Conservation (phyloP, 2,113 vertebrate species). For the Petromus typicus region DNA sequence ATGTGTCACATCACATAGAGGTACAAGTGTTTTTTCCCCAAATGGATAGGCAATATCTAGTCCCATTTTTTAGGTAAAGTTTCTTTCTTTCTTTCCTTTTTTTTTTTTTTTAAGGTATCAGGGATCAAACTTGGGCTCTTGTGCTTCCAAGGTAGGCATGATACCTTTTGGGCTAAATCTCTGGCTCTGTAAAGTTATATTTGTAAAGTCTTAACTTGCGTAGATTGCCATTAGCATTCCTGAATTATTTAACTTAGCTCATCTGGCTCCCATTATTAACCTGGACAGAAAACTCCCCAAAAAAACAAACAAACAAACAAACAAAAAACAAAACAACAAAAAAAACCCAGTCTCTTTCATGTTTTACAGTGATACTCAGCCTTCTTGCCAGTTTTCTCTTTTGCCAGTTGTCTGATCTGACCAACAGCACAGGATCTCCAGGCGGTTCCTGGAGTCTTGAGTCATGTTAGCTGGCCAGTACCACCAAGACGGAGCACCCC, state of each 20-base stretch:
- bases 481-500: neutral
- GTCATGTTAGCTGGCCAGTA: neutral
- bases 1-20: neutral
- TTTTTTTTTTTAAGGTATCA: no score
- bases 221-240: neutral
- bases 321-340: conserved; percentile 21
- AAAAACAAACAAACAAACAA: no score
- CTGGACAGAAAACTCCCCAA: neutral
- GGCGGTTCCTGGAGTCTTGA: neutral
- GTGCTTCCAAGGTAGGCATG: no score
- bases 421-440: neutral
- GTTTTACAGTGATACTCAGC: neutral
- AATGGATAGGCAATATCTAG: neutral
- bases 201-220: neutral
- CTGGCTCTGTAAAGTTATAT: neutral
- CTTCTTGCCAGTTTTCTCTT: neutral
- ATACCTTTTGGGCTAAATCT: no score
- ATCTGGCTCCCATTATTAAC: neutral
- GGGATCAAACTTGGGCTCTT: no score
- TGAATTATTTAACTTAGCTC: neutral
- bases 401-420: neutral
- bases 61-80: no score
- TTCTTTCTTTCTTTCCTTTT: no score
- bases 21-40: neutral
- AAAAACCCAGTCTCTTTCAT: neutral